Evolutionary conservation across 2,888 invertebrate species (phyloP).

Genomic region (Tridacna crocea): DNA sequence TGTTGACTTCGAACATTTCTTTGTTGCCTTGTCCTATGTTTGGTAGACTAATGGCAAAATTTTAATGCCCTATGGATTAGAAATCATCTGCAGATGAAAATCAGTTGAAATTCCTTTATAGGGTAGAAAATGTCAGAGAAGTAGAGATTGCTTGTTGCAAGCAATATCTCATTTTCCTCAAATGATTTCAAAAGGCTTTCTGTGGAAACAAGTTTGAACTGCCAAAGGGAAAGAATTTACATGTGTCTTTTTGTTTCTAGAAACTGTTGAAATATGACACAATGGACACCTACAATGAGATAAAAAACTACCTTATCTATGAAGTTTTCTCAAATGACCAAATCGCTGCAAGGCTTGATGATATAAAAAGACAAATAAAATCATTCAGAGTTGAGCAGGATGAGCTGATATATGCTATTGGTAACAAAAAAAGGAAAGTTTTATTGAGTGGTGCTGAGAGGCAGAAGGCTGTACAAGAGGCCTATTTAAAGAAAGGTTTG

Average conservation of each 20-base stretch:
- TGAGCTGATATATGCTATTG: constrained; percentile 54
- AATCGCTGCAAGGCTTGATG: constrained; percentile 49
- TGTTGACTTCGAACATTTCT: no score
- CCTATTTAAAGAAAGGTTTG: constrained; percentile 57
- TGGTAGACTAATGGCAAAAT: no score
- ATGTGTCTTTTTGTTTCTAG: constrained; percentile 21
- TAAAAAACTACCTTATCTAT: constrained; percentile 64
- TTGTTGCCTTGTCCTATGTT: no score
- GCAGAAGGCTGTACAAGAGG: constrained; percentile 58
- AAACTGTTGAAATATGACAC: constrained; percentile 49
- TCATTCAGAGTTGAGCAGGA: constrained; percentile 65
- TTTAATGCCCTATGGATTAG: no score
- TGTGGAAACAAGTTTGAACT: no score
- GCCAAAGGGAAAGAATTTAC: no score
- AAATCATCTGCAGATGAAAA: no score
- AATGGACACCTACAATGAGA: constrained; percentile 60
- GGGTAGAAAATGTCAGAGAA: no score
- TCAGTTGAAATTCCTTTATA: no score
- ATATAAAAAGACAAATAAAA: constrained; percentile 63
- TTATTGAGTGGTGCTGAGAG: constrained; percentile 50
- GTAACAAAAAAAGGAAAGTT: constrained; percentile 39
- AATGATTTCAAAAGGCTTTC: no score
- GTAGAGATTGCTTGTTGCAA: no score
- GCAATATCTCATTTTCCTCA: no score
- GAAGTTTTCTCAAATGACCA: constrained; percentile 56